Conservation (phyloP, 2,888 invertebrate genomes). For the Apamea sordens region DNA sequence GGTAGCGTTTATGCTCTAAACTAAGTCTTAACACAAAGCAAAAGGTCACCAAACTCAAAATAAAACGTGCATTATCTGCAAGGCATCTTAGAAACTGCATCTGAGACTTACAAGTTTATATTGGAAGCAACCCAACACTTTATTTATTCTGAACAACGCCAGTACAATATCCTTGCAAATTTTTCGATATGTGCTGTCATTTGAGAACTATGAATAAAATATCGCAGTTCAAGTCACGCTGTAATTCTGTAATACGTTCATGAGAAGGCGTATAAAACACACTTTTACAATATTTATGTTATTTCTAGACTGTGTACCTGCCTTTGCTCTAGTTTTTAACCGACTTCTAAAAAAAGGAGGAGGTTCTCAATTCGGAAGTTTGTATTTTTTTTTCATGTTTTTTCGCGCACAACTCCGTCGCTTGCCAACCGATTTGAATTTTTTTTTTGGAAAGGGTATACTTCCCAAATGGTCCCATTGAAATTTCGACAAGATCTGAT, state of each 20-base stretch:
- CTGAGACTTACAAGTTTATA: slow-evolving; percentile 37
- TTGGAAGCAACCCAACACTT: slow-evolving; percentile 45
- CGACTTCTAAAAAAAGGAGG: no score
- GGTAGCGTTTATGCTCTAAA: not conserved
- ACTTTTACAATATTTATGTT: slow-evolving; percentile 14
- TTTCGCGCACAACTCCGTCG: no score
- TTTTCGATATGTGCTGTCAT: slow-evolving; percentile 69
- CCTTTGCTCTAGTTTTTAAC: not conserved
- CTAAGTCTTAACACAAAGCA: not conserved
- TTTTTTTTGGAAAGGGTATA: no score
- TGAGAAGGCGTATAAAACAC: slow-evolving; percentile 1
- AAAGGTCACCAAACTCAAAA: slow-evolving; percentile 23
- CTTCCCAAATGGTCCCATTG: no score
- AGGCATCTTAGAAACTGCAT: slow-evolving; percentile 35
- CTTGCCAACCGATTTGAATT: no score
- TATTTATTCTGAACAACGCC: slow-evolving; percentile 65
- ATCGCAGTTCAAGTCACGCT: slow-evolving; percentile 54
- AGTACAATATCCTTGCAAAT: slow-evolving; percentile 72
- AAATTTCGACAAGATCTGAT: no score
- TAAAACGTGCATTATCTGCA: slow-evolving; percentile 9
- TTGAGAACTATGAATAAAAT: slow-evolving; percentile 68
- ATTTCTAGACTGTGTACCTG: not conserved
- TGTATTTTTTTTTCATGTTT: no score
- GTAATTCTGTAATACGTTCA: slow-evolving; percentile 44
- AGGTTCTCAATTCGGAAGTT: no score